Evolutionary conservation across 2,797 vertebrate genomes (phyloP).

Genomic region (Hemitrygon akajei): DNA sequence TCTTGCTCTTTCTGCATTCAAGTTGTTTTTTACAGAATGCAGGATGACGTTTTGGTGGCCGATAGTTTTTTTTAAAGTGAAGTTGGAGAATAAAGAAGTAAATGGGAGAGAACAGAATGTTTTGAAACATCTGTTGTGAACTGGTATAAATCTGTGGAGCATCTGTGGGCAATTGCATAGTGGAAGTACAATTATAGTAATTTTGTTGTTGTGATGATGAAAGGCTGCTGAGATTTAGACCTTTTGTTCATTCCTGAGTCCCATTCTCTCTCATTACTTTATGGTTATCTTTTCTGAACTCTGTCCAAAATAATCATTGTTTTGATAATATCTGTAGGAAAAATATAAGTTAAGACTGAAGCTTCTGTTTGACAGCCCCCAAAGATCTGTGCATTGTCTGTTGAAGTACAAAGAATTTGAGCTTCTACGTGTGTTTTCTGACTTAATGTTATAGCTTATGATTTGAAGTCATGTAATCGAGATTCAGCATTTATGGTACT

Average conservation of each 20-base stretch:
- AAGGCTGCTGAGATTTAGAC: background rate
- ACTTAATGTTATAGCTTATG: background rate
- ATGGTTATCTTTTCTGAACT: background rate
- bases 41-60: background rate
- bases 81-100: background rate
- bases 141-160: background rate
- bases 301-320: background rate
- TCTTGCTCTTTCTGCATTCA: background rate
- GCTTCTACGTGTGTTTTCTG: background rate
- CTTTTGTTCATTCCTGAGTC: background rate
- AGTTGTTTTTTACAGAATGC: background rate
- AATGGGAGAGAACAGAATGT: background rate
- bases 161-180: constrained; percentile 8
- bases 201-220: constrained; percentile 22
- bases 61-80: background rate
- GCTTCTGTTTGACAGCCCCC: background rate
- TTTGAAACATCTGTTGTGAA: constrained; percentile 7
- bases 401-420: background rate
- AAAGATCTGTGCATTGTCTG: background rate
- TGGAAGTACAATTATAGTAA: constrained; percentile 15
- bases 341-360: background rate
- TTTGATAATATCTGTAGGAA: constrained; percentile 20
- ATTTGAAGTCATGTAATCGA: background rate
- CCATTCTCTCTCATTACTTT: background rate
- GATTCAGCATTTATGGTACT: background rate